Percentiles rank a stretch among this genome's conserved stretches.
Conservation (phyloP, 2,113 vertebrate species). For the Pelecanoides urinatrix region DNA sequence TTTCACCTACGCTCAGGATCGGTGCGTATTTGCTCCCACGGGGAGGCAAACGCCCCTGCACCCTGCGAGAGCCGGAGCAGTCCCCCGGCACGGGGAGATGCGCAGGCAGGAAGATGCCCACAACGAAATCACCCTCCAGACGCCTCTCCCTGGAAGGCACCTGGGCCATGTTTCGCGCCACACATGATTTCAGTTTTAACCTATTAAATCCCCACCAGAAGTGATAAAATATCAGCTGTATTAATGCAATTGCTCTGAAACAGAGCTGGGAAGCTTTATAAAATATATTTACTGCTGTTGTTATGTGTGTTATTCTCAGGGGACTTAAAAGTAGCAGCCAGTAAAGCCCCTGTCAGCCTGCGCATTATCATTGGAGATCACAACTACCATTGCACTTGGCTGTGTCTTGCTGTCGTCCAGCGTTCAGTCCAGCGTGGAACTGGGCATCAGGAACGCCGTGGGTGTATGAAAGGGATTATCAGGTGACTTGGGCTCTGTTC, state of each 20-base stretch:
- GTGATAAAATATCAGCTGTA: neutral
- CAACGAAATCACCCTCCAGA: neutral
- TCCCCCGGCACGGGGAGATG: rapidly evolving
- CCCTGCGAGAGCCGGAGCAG: rapidly evolving
- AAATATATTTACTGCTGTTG: neutral
- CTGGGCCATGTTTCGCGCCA: neutral
- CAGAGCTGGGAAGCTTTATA: neutral
- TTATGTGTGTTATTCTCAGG: neutral
- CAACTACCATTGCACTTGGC: rapidly evolving
- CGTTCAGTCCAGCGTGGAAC: rapidly evolving
- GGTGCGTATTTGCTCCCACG: rapidly evolving
- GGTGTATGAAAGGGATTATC: rapidly evolving
- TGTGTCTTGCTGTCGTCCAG: neutral
- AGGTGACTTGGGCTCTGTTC: neutral
- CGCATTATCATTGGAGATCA: rapidly evolving
- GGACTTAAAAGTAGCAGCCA: neutral
- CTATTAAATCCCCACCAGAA: neutral
- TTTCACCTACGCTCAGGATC: rapidly evolving
- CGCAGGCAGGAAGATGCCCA: neutral
- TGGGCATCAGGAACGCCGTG: rapidly evolving
- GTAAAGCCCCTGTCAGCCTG: neutral
- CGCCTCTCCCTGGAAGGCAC: neutral
- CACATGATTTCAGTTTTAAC: neutral
- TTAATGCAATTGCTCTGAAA: neutral
- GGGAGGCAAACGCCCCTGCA: neutral